phyloP scores from a whole-genome alignment of 2,113 vertebrate species.

The Xiphophorus maculatus region DNA sequence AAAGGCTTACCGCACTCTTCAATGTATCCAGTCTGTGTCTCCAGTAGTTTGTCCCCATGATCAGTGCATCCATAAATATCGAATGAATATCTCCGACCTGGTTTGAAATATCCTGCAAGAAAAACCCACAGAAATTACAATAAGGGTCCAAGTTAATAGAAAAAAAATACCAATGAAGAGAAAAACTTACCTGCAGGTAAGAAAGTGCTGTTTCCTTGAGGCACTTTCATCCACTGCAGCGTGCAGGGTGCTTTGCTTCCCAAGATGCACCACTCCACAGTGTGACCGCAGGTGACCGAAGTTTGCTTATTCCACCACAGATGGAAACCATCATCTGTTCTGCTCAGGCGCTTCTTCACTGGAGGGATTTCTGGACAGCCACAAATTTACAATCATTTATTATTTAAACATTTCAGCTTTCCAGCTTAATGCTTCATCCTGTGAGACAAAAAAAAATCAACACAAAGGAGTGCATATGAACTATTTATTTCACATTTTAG shows the following conservation, averaged over 20 bases:
- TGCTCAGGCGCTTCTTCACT: constrained; percentile 23
- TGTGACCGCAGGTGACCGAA: constrained; percentile 63
- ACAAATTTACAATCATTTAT: not conserved
- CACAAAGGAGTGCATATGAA: not conserved
- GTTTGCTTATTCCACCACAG: constrained; percentile 54
- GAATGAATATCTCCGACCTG: constrained; percentile 66
- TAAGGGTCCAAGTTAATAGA: not conserved
- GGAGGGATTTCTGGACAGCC: constrained; percentile 13
- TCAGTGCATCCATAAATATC: constrained; percentile 66
- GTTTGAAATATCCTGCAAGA: constrained; percentile 46
- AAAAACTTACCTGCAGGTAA: constrained; percentile 52
- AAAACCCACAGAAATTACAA: not conserved
- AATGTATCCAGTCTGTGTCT: constrained; percentile 66
- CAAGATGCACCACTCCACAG: constrained; percentile 68
- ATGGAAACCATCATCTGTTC: constrained; percentile 38
- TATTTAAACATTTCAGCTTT: not conserved
- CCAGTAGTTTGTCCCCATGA: constrained; percentile 52
- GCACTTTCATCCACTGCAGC: constrained; percentile 60
- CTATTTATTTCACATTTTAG: not conserved
- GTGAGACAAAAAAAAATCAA: not conserved
- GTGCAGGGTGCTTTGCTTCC: constrained; percentile 22
- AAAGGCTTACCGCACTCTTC: constrained; percentile 64
- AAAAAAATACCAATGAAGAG: not conserved
- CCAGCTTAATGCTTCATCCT: not conserved
- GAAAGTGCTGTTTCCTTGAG: constrained; percentile 40